Evolutionary conservation across 2,113 vertebrate genomes (phyloP).

Genomic region (Rhabdornis inornatus): DNA sequence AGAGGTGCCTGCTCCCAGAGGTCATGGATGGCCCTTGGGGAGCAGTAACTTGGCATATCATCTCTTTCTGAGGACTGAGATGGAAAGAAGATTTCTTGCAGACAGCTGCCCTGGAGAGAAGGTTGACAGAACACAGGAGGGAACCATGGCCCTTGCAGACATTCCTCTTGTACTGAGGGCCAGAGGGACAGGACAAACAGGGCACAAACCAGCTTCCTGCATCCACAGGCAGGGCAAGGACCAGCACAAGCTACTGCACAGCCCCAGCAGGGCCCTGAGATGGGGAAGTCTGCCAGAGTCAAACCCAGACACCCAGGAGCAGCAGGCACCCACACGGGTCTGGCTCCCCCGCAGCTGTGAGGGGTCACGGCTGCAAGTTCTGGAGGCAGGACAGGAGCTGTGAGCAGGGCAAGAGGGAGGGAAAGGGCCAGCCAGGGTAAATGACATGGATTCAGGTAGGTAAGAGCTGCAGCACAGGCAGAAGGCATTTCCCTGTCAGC

Average conservation of each 20-base stretch:
- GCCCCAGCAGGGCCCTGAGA: background rate
- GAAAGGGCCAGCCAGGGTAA: background rate
- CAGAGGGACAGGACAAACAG: background rate
- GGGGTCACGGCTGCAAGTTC: background rate
- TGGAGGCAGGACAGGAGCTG: background rate
- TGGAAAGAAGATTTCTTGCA: background rate
- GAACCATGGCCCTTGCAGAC: accelerated
- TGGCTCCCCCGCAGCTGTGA: accelerated
- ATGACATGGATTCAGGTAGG: background rate
- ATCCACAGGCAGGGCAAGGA: background rate
- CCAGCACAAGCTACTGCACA: accelerated
- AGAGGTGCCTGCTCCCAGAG: accelerated
- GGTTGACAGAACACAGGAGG: background rate
- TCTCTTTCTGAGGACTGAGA: background rate
- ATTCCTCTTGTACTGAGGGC: background rate
- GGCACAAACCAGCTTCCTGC: background rate
- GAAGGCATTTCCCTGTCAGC: background rate
- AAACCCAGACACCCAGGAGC: accelerated
- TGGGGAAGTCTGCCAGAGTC: background rate
- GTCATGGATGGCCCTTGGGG: background rate
- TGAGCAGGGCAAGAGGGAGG: accelerated
- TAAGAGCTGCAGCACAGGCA: background rate
- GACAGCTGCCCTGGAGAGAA: background rate
- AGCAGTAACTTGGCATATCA: background rate
- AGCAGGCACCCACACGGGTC: accelerated